phyloP scores from a whole-genome alignment of 2,113 vertebrate genomes.

The Hippocampus comes region DNA sequence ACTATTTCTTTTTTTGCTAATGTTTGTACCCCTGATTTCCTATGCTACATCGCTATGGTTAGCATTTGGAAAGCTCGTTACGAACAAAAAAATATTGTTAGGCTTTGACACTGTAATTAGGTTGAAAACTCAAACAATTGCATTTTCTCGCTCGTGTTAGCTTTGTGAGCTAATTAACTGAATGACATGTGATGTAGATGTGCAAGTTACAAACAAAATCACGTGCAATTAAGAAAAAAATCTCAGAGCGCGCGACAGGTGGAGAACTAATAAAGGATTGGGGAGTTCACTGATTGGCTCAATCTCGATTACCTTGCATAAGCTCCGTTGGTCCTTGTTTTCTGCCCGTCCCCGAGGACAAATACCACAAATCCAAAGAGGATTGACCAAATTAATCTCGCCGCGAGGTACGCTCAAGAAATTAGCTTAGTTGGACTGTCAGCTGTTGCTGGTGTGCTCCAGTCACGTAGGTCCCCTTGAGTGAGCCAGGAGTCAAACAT shows the following conservation, averaged over 20 bases:
- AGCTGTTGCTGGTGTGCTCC: constrained; percentile 1
- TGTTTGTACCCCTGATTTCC: too few relatives aligned
- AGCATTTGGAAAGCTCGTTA: too few relatives aligned
- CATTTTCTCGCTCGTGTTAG: too few relatives aligned
- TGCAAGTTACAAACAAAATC: too few relatives aligned
- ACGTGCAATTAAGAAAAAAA: too few relatives aligned
- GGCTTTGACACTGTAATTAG: too few relatives aligned
- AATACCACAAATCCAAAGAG: constrained; percentile 56
- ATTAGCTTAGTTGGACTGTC: constrained; percentile 22
- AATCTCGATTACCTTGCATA: constrained; percentile 63
- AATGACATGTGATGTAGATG: too few relatives aligned
- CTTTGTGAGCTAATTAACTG: too few relatives aligned
- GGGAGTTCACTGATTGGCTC: constrained; percentile 46
- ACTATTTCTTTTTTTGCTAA: too few relatives aligned
- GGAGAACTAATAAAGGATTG: constrained; percentile 61
- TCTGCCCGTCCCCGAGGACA: constrained; percentile 40
- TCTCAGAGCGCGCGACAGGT: constrained; percentile 42
- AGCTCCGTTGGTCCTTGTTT: constrained; percentile 20
- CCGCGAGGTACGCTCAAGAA: constrained; percentile 32
- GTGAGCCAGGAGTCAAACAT: neutral
- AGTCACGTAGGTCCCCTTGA: constrained; percentile 4
- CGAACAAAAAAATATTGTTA: too few relatives aligned
- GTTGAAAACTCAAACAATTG: too few relatives aligned
- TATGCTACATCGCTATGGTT: too few relatives aligned
- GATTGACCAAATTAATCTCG: constrained; percentile 65